These are phyloP conservation scores for Sylvicola fuscatus DNA, from an alignment of 2,888 invertebrate genomes.

Conservation along the genomic window DNA sequence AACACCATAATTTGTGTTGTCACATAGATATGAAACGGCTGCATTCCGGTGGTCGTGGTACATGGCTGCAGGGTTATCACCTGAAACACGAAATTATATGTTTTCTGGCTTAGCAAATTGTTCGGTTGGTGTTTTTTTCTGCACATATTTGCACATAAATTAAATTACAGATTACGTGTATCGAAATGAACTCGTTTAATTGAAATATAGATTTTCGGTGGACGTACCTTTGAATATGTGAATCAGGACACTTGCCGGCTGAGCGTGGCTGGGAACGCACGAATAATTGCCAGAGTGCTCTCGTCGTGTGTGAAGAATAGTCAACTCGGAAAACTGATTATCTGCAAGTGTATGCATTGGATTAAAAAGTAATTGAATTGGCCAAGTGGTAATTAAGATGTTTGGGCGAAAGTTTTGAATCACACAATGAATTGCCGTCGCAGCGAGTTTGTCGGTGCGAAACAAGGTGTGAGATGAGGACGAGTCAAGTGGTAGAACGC, in stretches of 20 bases:
- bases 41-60: slow-evolving; percentile 26
- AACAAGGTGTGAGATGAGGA: too few relatives aligned
- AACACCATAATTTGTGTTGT: too few relatives aligned
- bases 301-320: slow-evolving; percentile 29
- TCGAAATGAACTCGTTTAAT: too few relatives aligned
- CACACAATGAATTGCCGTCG: slow-evolving; percentile 1
- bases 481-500: too few relatives aligned
- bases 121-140: too few relatives aligned
- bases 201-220: too few relatives aligned
- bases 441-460: too few relatives aligned
- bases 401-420: too few relatives aligned
- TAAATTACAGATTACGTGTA: too few relatives aligned
- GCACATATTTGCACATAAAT: too few relatives aligned
- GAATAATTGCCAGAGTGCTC: slow-evolving; percentile 73
- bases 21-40: background rate
- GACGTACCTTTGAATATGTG: slow-evolving; percentile 72
- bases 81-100: slow-evolving; percentile 21
- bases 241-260: slow-evolving; percentile 69
- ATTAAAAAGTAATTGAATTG: background rate
- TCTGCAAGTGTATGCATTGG: slow-evolving; percentile 11
- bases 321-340: slow-evolving; percentile 26
- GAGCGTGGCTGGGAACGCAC: slow-evolving; percentile 74
- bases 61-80: slow-evolving; percentile 68
- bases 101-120: too few relatives aligned
- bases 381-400: background rate